phyloP scores from a whole-genome alignment of 2,113 vertebrate genomes.

The Chitala chitala region DNA sequence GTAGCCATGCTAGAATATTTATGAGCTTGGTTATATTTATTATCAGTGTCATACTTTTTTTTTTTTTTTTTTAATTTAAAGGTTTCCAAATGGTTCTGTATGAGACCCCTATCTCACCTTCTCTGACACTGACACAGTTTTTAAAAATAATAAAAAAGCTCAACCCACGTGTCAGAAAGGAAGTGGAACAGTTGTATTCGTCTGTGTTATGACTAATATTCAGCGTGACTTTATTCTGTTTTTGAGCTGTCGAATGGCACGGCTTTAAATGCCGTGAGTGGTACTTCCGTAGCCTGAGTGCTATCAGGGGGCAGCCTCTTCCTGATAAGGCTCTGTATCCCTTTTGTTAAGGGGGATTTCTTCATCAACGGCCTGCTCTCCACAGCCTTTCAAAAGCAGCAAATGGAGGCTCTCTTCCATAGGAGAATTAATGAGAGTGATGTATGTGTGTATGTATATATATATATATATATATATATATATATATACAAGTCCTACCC shows the following conservation, averaged over 20 bases:
- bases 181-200: conserved; percentile 45
- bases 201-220: too few species aligned
- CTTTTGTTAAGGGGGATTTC: conserved; percentile 61
- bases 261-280: conserved; percentile 69
- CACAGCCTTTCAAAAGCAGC: conserved; percentile 51
- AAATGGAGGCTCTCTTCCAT: conserved; percentile 34
- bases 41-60: conserved; percentile 62
- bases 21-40: conserved; percentile 71
- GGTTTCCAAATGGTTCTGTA: neutral
- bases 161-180: conserved; percentile 38
- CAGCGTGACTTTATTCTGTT: conserved; percentile 75
- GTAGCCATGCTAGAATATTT: conserved; percentile 69
- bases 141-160: conserved; percentile 7
- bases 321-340: conserved; percentile 67
- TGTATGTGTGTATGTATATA: too few species aligned
- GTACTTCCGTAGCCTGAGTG: conserved; percentile 63
- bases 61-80: conserved; percentile 28
- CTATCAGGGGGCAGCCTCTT: conserved; percentile 56
- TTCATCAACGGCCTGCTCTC: conserved; percentile 54
- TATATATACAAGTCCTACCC: conserved; percentile 54
- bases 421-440: conserved; percentile 52
- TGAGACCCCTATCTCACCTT: neutral
- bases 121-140: neutral
- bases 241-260: conserved; percentile 62
- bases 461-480: too few species aligned